A percentile compares a stretch with the other conserved stretches of the same genome.
Evolutionary conservation across 64 coral and sea anemone genomes (phyloP).

Genomic region (Montipora efflorescens): DNA sequence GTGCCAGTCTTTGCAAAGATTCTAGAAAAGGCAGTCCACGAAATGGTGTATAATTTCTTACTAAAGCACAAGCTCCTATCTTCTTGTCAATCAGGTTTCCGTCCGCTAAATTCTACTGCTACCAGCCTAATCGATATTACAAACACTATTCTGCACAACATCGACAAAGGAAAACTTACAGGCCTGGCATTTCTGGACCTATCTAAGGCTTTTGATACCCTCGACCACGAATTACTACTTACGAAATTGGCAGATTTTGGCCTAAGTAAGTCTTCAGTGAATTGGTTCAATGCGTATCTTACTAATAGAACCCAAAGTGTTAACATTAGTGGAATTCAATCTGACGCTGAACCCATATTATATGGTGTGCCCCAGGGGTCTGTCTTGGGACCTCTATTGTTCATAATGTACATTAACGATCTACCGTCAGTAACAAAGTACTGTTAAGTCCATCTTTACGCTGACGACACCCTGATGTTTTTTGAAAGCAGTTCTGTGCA

Average conservation of each 20-base stretch:
- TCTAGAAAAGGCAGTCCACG: neutral
- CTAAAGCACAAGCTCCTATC: neutral
- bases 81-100: neutral
- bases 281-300: too few relatives aligned
- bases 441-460: conserved; percentile 42
- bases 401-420: neutral
- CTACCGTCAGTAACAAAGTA: neutral
- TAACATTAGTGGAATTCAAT: neutral
- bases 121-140: conserved; percentile 62
- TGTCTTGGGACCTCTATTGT: neutral
- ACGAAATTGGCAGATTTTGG: conserved; percentile 3
- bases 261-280: too few relatives aligned
- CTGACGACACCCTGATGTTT: neutral
- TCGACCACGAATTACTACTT: conserved; percentile 26
- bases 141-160: conserved; percentile 64
- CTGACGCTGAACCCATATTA: too few relatives aligned
- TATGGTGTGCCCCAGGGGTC: conserved; percentile 1
- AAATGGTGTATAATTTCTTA: conserved; percentile 2
- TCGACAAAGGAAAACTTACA: conserved; percentile 68
- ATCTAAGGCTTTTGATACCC: conserved; percentile 54
- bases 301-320: conserved; percentile 38
- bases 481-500: neutral
- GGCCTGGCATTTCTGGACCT: conserved; percentile 67
- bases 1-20: conserved; percentile 26
- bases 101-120: conserved; percentile 35